phyloP scores from a whole-genome alignment of 1,140 invertebrate genomes.

The Gryon sp. region DNA sequence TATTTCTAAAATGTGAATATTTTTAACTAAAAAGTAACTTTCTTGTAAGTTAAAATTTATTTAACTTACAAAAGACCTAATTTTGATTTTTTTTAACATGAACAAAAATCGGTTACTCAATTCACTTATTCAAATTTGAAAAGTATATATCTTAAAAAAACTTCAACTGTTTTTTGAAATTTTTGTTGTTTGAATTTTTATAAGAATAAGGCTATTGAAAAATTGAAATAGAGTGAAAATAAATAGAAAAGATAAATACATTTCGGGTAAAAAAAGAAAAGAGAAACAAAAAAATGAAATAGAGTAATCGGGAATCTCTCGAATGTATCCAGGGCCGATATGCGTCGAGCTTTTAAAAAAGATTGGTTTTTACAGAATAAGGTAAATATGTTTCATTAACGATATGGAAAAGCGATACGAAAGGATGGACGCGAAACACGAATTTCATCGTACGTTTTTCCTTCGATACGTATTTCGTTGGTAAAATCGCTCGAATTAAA shows the following conservation, averaged over 20 bases:
- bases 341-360: conserved; percentile 24
- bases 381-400: conserved; percentile 42
- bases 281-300: not conserved
- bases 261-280: too few relatives aligned
- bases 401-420: conserved; percentile 35
- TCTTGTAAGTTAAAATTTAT: too few relatives aligned
- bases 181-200: too few relatives aligned
- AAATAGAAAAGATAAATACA: not conserved
- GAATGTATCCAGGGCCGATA: conserved; percentile 1
- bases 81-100: too few relatives aligned
- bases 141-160: too few relatives aligned
- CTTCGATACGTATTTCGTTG: conserved; percentile 17
- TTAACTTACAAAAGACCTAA: too few relatives aligned
- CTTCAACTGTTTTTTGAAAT: too few relatives aligned
- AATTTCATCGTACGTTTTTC: conserved; percentile 13
- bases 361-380: conserved; percentile 14
- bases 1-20: too few relatives aligned
- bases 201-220: too few relatives aligned
- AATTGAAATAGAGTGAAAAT: not conserved
- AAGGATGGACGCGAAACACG: conserved; percentile 1
- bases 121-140: too few relatives aligned
- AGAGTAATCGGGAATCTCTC: conserved; percentile 1
- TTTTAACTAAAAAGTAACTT: too few relatives aligned
- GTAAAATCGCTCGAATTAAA: conserved; percentile 21
- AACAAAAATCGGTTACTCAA: too few relatives aligned